A percentile compares a stretch with the other conserved stretches of the same genome.
These are phyloP conservation scores for Plagiodera versicolora DNA, from an alignment of 2,888 invertebrate genomes.

Conservation along the genomic window DNA sequence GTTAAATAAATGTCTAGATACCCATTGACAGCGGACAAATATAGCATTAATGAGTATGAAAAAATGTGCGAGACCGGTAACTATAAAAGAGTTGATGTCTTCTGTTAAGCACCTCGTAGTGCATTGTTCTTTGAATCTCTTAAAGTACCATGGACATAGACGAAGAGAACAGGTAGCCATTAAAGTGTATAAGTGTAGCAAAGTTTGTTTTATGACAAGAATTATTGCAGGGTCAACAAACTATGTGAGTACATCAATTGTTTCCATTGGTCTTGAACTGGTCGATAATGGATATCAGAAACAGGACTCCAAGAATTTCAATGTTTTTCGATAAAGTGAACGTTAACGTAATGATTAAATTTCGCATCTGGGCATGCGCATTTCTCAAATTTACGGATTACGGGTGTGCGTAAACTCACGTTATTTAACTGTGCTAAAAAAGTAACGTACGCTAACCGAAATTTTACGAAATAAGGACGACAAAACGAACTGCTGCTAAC, in stretches of 20 bases:
- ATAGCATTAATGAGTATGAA: background rate
- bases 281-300: no score
- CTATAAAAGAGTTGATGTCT: background rate
- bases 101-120: background rate
- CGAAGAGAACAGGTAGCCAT: background rate
- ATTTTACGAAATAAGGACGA: no score
- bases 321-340: no score
- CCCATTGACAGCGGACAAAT: background rate
- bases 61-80: background rate
- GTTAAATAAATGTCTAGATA: background rate
- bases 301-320: no score
- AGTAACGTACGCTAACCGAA: no score
- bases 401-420: no score
- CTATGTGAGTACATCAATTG: background rate
- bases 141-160: background rate
- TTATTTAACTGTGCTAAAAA: no score
- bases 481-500: no score
- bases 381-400: no score
- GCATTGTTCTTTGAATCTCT: background rate
- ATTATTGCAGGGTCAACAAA: background rate
- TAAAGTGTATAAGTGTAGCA: background rate
- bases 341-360: no score
- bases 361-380: no score
- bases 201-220: background rate
- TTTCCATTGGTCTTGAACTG: no score